Evolutionary conservation across 1,140 invertebrate species (phyloP), one percentile per base, ranked within the genome.

Genomic region (Diploscapter pachys): DNA sequence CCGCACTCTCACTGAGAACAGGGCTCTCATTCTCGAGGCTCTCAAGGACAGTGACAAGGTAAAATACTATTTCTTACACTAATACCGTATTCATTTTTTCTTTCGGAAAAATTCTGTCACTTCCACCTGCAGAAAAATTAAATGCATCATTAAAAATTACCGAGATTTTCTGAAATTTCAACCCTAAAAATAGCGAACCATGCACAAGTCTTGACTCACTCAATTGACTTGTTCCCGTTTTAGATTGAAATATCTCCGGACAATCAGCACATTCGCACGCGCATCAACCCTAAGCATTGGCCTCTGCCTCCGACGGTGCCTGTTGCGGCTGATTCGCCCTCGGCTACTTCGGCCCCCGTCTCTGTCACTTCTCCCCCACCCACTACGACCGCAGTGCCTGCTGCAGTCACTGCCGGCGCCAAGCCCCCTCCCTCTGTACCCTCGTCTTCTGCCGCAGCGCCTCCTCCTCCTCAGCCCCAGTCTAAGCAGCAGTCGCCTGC

Each of bases 1-100:
- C 67, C 91, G 93, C 80, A 90, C 90, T 48, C 88, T 97, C 75
- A 96, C 93, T 9, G 90, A 91, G 67, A 93, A 98, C 86, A 87
- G 95, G 64, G 88, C 89, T 75, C 86, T 95, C 48, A 91, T 99
- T 69, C 89, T 93, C 51, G 80, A 85, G 56, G 83, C 73, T 57
- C 79, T 84, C 49, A 67, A 71, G n/a, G 83, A 83, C 61, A 85
- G 82, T 64, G 73, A 77, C 5, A 84, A 80, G 62, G 83, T 83
- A 48, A 31, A 31, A 31, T 64, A 9, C 11, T 71, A 3, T 71
- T 9, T 63, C 49, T 31, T 63, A 59, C 11, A 3, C 56, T 11
- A 48, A 5, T 80, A 48, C 51, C 78, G 4, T 6, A 31, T 31
- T 31, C 31, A 31, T 31, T 31, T 5, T 3, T 54, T 31, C 31